Base-by-base conservation (phyloP, 2,113 vertebrate species). In the Echinops telfairi region DNA sequence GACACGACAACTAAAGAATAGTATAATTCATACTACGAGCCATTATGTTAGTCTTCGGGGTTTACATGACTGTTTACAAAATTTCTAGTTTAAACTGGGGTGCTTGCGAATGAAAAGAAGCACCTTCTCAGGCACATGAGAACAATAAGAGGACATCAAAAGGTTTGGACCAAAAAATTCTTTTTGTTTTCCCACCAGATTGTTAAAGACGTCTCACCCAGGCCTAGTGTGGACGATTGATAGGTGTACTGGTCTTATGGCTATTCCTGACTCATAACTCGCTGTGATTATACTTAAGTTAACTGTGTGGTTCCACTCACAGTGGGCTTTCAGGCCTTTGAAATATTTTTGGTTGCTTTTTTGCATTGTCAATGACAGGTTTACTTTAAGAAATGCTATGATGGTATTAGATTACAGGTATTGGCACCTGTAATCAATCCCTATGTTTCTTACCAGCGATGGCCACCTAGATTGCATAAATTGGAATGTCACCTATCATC, bases 401-500 rank as follows among this genome's bases (percentile, higher is more conserved):
- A 7, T 53, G 31, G 33, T 77, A 62, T 19, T 90, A 86, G 85
- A 60, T 89, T 9, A 19, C 86, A 75, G 40, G 40, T 40, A 83
- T 93, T 87, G 57, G 86, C 91, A 85, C 66, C 17, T 68, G 57
- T 57, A 62, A n/a, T 83, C 27, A 53, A 9, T 19, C 9, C 89
- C 47, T 91, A 53, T 86, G 14, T 89, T 93, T 86, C 58, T 86
- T 27, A 36, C 68, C 31, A 53, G 88, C 76, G 29, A 94, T 79
- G 29, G 47, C 9, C 10, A 53, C 12, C 47, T 53, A 53, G 43
- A 83, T 83, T 86, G 62, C 83, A 92, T 83, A 27, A 78, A 83
- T 77, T 90, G 64, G 94, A 90, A 90, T 92, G 15, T 36, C 86
- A 90, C 64, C n/a, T 9, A 86, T 31, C 53, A 91, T 71, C 77